phyloP scores from a whole-genome alignment of 2,113 vertebrate genomes.

The Peromyscus californicus region DNA sequence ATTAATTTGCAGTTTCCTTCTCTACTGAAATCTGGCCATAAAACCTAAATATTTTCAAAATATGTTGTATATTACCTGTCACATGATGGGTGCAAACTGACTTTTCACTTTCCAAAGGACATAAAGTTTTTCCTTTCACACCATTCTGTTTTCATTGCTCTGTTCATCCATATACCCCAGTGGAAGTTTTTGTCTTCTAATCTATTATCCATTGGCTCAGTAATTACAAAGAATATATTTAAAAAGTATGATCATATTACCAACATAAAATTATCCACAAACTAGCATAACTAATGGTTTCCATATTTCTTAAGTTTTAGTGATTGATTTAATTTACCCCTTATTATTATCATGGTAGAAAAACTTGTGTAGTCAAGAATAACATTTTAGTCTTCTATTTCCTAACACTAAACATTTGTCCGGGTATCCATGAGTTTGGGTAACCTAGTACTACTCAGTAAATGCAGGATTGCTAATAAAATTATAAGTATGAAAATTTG shows the following conservation, averaged over 20 bases:
- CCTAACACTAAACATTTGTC: neutral
- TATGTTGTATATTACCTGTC: constrained; percentile 80
- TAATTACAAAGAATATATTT: constrained; percentile 93
- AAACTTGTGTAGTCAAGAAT: neutral
- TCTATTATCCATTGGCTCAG: constrained; percentile 90
- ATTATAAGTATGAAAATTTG: neutral
- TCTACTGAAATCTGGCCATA: constrained; percentile 62
- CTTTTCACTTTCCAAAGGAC: constrained; percentile 69
- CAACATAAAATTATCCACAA: constrained; percentile 80
- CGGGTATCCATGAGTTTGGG: neutral
- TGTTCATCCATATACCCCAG: constrained; percentile 88
- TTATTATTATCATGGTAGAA: neutral
- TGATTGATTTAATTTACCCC: neutral
- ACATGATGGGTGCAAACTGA: constrained; percentile 84
- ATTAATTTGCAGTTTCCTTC: neutral
- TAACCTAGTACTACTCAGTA: neutral
- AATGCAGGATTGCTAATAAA: neutral
- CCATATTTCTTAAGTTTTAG: neutral
- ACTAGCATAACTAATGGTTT: constrained; percentile 72
- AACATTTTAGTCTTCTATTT: constrained; percentile 18
- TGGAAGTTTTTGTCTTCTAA: constrained; percentile 93
- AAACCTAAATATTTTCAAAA: neutral
- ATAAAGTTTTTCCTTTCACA: constrained; percentile 54
- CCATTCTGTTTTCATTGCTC: constrained; percentile 86
- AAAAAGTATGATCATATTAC: constrained; percentile 92